Evolutionary conservation across 2,888 invertebrate species (phyloP), one percentile per base, ranked within the genome.

Genomic region (Yponomeuta evonymella): DNA sequence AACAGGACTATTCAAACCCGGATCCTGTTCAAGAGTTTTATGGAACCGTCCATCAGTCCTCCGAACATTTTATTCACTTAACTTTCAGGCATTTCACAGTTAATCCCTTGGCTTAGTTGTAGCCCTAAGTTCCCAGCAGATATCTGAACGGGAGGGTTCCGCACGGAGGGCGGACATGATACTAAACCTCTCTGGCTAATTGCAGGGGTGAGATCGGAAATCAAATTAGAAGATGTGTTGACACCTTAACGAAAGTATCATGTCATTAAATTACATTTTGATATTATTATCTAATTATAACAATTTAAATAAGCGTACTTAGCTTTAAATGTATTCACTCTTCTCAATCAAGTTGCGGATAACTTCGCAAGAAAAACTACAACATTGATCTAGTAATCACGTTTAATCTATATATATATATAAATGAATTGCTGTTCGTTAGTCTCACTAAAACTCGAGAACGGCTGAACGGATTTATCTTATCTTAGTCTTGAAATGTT

Each of bases 161-260:
- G 5, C 1, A 11, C 33, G 48, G 67, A 36, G 48, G 69, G 69
- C 15, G 58, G 9, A 70, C 66, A 65, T 72, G 70, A 71, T 71
- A 71, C 70, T 48, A 72, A 72, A 71, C 70, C 72, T 72, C 72
- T 72, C 70, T 72, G 68, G 71, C 71, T 71, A 71, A 73, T 71
- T 72, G 69, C 70, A 69, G 67, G 70, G 71, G 58, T 36, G 36
- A n/a, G 36, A 58, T 23, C 30, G 69, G 51, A 36, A 69, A 69
- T 69, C 62, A 69, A 58, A 62, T 69, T 69, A 63, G 10, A 29
- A n/a, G 51, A 51, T 68, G 30, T 51, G 48, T 68, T 68, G 48
- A 68, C 68, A 68, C 68, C 68, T 68, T 30, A 1, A 3, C 23
- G 15, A 2, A 12, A 10, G 9, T 3, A 51, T 0, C 33, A 5